Conservation (phyloP, 1,140 invertebrate species). For the Cydia splendana region DNA sequence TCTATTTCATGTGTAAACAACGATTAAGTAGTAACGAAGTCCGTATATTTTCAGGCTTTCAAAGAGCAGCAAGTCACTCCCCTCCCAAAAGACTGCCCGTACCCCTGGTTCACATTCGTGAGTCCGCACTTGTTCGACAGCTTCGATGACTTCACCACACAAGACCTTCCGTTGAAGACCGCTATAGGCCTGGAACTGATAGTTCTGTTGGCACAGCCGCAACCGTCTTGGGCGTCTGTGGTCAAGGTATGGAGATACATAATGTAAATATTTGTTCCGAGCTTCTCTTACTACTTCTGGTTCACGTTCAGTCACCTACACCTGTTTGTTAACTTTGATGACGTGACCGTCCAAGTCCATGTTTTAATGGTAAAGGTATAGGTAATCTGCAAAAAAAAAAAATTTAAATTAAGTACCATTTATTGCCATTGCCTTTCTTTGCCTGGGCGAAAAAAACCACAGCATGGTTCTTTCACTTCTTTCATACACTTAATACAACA, state of each 20-base stretch:
- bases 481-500: too few relatives aligned
- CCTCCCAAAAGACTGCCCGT: constrained; percentile 73
- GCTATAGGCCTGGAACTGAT: constrained; percentile 85
- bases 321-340: too few relatives aligned
- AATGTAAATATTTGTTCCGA: background rate
- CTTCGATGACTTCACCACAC: constrained; percentile 72
- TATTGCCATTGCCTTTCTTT: too few relatives aligned
- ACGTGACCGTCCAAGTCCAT: too few relatives aligned
- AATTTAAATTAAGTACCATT: too few relatives aligned
- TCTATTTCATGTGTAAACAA: background rate
- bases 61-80: constrained; percentile 50
- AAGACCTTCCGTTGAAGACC: constrained; percentile 80
- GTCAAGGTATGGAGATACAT: constrained; percentile 80
- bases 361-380: too few relatives aligned
- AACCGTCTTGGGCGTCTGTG: constrained; percentile 86
- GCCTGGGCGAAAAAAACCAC: too few relatives aligned
- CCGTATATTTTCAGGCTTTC: constrained; percentile 54
- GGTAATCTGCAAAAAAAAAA: too few relatives aligned
- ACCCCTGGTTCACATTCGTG: constrained; percentile 84
- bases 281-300: too few relatives aligned
- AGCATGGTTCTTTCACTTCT: too few relatives aligned
- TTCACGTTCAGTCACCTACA: too few relatives aligned
- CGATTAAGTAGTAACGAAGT: constrained; percentile 23
- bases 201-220: constrained; percentile 86
- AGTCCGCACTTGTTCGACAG: constrained; percentile 82